These are phyloP conservation scores for Harlomillsia oculata DNA, from an alignment of 1,140 invertebrate genomes.

Conservation along the genomic window DNA sequence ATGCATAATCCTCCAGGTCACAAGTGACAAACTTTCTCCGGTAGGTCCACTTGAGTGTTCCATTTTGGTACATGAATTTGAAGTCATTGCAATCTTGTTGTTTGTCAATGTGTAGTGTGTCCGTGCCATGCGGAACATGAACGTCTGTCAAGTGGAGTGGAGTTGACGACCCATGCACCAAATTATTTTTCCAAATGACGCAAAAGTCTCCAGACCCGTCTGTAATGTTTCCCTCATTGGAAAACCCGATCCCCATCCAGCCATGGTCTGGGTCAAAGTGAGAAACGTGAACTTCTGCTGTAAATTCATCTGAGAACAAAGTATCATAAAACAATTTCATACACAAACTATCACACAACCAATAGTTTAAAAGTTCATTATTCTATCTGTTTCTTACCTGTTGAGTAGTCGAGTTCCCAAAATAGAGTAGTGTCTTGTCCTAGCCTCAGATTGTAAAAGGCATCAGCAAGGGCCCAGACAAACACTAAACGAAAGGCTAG, in stretches of 20 bases:
- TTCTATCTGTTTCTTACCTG: slow-evolving; percentile 9
- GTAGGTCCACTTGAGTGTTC: slow-evolving; percentile 61
- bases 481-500: slow-evolving; percentile 22
- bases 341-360: neutral
- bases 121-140: slow-evolving; percentile 19
- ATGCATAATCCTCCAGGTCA: slow-evolving; percentile 74
- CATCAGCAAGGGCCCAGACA: slow-evolving; percentile 29
- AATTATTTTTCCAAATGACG: slow-evolving; percentile 25
- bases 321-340: neutral
- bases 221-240: slow-evolving; percentile 26
- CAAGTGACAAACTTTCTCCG: slow-evolving; percentile 82
- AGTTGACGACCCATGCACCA: neutral
- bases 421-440: slow-evolving; percentile 22
- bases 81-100: slow-evolving; percentile 73
- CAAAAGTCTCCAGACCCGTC: slow-evolving; percentile 34
- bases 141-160: slow-evolving; percentile 25
- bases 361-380: neutral
- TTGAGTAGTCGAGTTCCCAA: slow-evolving; percentile 27
- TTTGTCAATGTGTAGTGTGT: slow-evolving; percentile 29
- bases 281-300: slow-evolving; percentile 30
- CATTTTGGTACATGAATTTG: slow-evolving; percentile 45
- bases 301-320: slow-evolving; percentile 24
- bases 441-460: slow-evolving; percentile 20
- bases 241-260: slow-evolving; percentile 34
- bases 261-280: slow-evolving; percentile 21